Conservation (phyloP, 1,140 invertebrate genomes). For the Polyergus mexicanus region DNA sequence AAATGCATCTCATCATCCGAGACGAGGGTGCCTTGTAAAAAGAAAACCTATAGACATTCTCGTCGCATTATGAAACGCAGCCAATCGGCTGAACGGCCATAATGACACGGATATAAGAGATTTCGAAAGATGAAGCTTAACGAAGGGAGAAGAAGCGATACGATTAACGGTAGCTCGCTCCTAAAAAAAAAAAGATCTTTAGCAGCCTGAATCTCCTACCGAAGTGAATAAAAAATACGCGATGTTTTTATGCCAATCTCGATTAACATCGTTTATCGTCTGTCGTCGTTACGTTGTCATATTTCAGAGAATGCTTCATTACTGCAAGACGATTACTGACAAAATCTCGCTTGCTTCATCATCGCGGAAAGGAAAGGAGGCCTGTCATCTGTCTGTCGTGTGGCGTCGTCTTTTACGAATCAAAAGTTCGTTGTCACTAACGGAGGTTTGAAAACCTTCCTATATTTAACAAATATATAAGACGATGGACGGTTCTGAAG, state of each 20-base stretch:
- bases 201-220: slow-evolving; percentile 15
- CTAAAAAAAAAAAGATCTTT: slow-evolving; percentile 50
- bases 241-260: slow-evolving; percentile 4
- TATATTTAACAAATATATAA: background rate
- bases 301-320: slow-evolving; percentile 18
- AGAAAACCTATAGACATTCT: background rate
- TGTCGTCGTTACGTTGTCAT: slow-evolving; percentile 1
- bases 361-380: slow-evolving; percentile 21
- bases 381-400: slow-evolving; percentile 8
- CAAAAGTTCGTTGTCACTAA: background rate
- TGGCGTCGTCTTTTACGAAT: slow-evolving; percentile 1
- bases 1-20: background rate
- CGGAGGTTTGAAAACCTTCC: background rate
- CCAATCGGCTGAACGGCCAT: background rate
- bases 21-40: background rate
- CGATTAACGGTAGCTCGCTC: slow-evolving; percentile 65
- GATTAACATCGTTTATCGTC: background rate
- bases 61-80: slow-evolving; percentile 4
- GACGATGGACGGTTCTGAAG: background rate
- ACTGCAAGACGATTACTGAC: slow-evolving; percentile 7
- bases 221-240: slow-evolving; percentile 14
- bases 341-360: slow-evolving; percentile 17
- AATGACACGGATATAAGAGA: slow-evolving; percentile 7
- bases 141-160: slow-evolving; percentile 52
- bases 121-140: slow-evolving; percentile 1